Base-by-base conservation (phyloP, 2,797 vertebrate genomes). In the Sciaenops ocellatus region DNA sequence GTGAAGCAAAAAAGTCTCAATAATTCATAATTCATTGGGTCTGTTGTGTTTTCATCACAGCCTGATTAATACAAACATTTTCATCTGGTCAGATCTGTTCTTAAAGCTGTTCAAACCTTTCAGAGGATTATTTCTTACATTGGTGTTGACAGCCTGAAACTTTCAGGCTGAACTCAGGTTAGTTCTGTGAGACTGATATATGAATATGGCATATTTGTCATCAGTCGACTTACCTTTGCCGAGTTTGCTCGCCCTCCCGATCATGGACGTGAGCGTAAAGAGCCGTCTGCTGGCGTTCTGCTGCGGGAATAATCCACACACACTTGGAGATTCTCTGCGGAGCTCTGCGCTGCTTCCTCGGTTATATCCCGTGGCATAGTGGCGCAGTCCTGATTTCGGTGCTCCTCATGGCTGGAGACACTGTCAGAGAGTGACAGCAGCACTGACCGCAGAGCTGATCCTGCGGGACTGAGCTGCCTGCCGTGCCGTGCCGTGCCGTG, bases 261-360 rank as follows among this genome's bases (percentile, higher is more conserved):
- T 93, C 93, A 94, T 94, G 90, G 86, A 90, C 82, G 79, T 88
- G 52, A 61, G 74, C 67, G 78, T 59, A n/a, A n/a, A 62, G 57
- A 55, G 66, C 83, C 18, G 59, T 55, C 62, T 68, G 78, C 80
- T 18, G 69, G 65, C 69, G 69, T 75, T 34, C 65, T 51, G 46
- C 17, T 41, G 55, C 62, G 51, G 68, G 24, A 76, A 69, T 78
- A 86, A 86, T 91, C 85, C 87, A 68, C 85, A 57, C 75, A 60
- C 61, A 46, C 82, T 56, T 3, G 28, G 64, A 3, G 15, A 3
- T 5, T 17, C 20, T 75, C 62, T 44, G 75, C 50, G 60, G 74
- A 24, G 50, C 69, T 56, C 34, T 57, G 73, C 75, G 56, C 4
- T 34, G 73, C 12, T 50, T 69, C 67, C 42, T 20, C 41, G 71